These are phyloP conservation scores for Telenomus remus DNA, from an alignment of 1,140 invertebrate genomes.

Conservation along the genomic window DNA sequence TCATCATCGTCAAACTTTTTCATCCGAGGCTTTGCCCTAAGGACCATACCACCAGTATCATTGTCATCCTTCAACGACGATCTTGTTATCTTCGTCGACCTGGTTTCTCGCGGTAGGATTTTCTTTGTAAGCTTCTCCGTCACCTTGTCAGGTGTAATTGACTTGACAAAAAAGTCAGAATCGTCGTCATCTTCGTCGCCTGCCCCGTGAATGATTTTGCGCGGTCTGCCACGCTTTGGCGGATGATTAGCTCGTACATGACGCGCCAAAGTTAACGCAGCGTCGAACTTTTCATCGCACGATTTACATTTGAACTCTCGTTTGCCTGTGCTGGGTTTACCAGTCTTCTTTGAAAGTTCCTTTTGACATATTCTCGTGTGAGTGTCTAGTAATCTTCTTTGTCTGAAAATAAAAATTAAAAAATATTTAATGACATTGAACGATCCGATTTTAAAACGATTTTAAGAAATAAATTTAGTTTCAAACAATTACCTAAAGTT, in stretches of 20 bases:
- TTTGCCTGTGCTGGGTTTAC: conserved; percentile 21
- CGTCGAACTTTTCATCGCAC: conserved; percentile 70
- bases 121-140: conserved; percentile 11
- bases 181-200: conserved; percentile 40
- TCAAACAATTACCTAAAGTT: conserved; percentile 47
- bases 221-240: conserved; percentile 60
- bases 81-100: conserved; percentile 6
- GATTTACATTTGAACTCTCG: conserved; percentile 68
- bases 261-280: conserved; percentile 68
- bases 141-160: conserved; percentile 7
- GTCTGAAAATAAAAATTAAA: conserved; percentile 51
- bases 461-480: too few relatives aligned
- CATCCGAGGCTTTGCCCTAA: too few relatives aligned
- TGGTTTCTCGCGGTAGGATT: conserved; percentile 2
- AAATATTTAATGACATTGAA: too few relatives aligned
- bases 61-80: conserved; percentile 13
- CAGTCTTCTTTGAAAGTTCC: conserved; percentile 41
- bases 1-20: too few relatives aligned
- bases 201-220: conserved; percentile 41
- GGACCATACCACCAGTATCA: not conserved
- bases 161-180: conserved; percentile 1
- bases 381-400: conserved; percentile 63
- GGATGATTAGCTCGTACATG: conserved; percentile 67
- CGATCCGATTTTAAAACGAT: too few relatives aligned
- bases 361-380: conserved; percentile 68